A percentile compares a stretch with the other conserved stretches of the same genome.
These are phyloP conservation scores for Dugesia japonica DNA, from an alignment of 2,888 invertebrate species.

Conservation along the genomic window DNA sequence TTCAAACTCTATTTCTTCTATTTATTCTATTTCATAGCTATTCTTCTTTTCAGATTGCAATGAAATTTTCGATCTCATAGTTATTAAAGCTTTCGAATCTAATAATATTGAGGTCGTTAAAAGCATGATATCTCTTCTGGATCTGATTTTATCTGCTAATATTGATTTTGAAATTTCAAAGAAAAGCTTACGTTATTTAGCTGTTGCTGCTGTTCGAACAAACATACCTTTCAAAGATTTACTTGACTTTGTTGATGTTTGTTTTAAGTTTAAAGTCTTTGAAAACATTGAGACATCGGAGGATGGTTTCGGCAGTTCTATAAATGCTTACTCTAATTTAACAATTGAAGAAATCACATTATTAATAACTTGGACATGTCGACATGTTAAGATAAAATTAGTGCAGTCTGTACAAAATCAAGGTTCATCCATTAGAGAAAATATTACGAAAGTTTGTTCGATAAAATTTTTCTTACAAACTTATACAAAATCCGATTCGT, in stretches of 20 bases:
- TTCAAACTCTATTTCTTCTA: not conserved
- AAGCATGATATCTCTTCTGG: not conserved
- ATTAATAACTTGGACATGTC: not conserved
- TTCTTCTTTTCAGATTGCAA: not conserved
- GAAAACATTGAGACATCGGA: not conserved
- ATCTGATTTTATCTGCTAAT: conserved; percentile 1
- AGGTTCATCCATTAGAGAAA: not conserved
- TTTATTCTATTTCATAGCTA: not conserved
- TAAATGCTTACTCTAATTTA: not conserved
- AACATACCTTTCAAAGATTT: not conserved
- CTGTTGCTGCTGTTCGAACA: not conserved
- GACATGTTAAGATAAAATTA: not conserved
- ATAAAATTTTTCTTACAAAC: not conserved
- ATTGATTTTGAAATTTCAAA: not conserved
- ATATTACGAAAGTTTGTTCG: conserved; percentile 5
- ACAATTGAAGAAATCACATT: not conserved
- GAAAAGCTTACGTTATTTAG: conserved; percentile 1
- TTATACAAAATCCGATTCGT: not conserved
- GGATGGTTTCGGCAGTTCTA: not conserved
- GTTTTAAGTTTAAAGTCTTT: not conserved
- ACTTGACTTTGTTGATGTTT: not conserved
- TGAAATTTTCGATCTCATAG: not conserved
- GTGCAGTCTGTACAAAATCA: not conserved
- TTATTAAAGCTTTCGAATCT: not conserved
- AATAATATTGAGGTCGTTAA: not conserved